phyloP scores from a whole-genome alignment of 2,888 invertebrate species.

The Dendrolimus houi region DNA sequence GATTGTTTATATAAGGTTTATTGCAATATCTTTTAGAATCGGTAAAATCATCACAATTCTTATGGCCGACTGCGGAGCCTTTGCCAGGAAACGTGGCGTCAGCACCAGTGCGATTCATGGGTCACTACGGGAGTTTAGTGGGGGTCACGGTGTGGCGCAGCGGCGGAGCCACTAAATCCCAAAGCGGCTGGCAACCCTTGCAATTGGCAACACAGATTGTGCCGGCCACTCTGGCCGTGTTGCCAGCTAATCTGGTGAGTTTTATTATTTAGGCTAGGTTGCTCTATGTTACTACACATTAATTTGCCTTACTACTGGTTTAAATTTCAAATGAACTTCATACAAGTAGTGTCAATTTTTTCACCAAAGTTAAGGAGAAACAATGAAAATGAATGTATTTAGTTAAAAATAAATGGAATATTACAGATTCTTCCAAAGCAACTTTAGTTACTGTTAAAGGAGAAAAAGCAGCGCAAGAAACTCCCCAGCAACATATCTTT shows the following conservation, averaged over 20 bases:
- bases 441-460: too few species aligned
- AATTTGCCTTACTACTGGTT: too few species aligned
- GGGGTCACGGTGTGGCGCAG: constrained; percentile 81
- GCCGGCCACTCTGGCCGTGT: constrained; percentile 87
- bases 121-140: constrained; percentile 82
- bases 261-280: background rate
- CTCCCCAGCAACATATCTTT: too few species aligned
- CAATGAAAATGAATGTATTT: too few species aligned
- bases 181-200: constrained; percentile 89
- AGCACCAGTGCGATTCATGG: constrained; percentile 79
- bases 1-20: too few species aligned
- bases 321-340: too few species aligned
- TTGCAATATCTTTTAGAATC: constrained; percentile 70
- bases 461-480: too few species aligned
- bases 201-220: constrained; percentile 93
- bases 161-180: constrained; percentile 69
- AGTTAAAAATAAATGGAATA: too few species aligned
- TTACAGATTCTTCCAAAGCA: too few species aligned
- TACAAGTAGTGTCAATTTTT: too few species aligned
- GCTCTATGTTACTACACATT: too few species aligned
- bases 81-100: constrained; percentile 77
- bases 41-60: constrained; percentile 81
- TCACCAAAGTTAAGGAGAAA: too few species aligned
- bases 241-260: constrained; percentile 79
- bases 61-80: constrained; percentile 79